Percentiles rank a stretch among this genome's conserved stretches.
Conservation (phyloP, 2,113 vertebrate genomes). For the Callospermophilus lateralis region DNA sequence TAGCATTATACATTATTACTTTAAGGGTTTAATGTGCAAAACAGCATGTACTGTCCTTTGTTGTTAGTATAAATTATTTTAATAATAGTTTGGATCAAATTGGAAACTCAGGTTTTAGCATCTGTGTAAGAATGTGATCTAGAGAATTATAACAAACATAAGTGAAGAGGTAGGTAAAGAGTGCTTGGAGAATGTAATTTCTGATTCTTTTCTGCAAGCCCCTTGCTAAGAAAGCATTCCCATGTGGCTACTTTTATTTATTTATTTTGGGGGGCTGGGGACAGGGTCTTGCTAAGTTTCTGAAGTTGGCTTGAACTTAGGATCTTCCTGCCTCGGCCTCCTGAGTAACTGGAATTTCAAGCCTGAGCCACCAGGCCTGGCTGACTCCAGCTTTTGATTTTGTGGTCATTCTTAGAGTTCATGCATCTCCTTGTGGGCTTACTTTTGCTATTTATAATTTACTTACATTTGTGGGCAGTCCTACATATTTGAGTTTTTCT, state of each 20-base stretch:
- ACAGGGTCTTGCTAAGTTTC: no score
- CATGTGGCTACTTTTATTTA: no score
- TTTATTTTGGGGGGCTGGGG: no score
- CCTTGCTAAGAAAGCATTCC: background rate
- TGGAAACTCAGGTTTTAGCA: background rate
- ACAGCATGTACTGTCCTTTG: background rate
- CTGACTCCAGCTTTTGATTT: background rate
- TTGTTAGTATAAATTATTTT: background rate
- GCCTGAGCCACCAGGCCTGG: no score
- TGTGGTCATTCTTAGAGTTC: background rate
- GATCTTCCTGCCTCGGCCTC: no score
- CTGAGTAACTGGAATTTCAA: no score
- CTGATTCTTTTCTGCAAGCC: background rate
- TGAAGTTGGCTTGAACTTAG: no score
- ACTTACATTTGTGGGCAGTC: background rate
- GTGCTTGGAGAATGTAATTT: background rate
- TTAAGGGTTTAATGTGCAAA: background rate
- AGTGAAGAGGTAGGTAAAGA: no score
- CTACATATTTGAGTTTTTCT: background rate
- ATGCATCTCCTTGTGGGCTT: background rate
- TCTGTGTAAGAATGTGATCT: background rate
- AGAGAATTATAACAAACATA: background rate
- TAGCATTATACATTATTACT: background rate
- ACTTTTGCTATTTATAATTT: background rate
- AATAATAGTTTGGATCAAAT: background rate